Base-by-base conservation (phyloP, 2,888 invertebrate genomes). In the Bibio marci region DNA sequence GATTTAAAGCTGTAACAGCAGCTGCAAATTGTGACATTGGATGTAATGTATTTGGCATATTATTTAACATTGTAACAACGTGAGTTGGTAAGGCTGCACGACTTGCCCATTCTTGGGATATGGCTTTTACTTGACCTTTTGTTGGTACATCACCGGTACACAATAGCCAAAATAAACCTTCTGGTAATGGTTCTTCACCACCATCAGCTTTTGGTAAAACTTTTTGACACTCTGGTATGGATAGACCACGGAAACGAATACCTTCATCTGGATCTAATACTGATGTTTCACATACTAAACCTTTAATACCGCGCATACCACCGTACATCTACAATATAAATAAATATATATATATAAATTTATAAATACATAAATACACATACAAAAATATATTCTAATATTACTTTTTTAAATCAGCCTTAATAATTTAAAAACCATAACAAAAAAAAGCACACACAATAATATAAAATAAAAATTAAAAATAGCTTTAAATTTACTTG, bases 281-380 rank as follows among this genome's bases (percentile, higher is more conserved):
- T 13, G 91, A 91, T 6, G 91, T 91, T 63, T 92, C 92, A 54
- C 85, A 87, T 2, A 91, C 85, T 46, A 92, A 66, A 45, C 86
- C 88, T 61, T 82, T 85, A 62, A 92, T 88, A 36, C 88, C 87
- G 56, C 91, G 69, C 91, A 92, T 92, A 43, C 91, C 92, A 50
- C 91, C 91, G 62, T 92, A 78, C 76, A 78, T 76, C 57, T 57
- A 41, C 6, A 42, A 36, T 39, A 22, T 17, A n/a, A n/a, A n/a
- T n/a, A n/a, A n/a, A n/a, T n/a, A n/a, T n/a, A n/a, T n/a, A n/a
- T n/a, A n/a, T n/a, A n/a, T n/a, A n/a, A n/a, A n/a, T n/a, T n/a
- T n/a, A n/a, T n/a, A n/a, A n/a, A n/a, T n/a, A n/a, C n/a, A n/a
- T n/a, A n/a, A n/a, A n/a, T n/a, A n/a, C n/a, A n/a, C n/a, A n/a